Conservation (phyloP, 2,888 invertebrate genomes). For the Homarus gammarus region DNA sequence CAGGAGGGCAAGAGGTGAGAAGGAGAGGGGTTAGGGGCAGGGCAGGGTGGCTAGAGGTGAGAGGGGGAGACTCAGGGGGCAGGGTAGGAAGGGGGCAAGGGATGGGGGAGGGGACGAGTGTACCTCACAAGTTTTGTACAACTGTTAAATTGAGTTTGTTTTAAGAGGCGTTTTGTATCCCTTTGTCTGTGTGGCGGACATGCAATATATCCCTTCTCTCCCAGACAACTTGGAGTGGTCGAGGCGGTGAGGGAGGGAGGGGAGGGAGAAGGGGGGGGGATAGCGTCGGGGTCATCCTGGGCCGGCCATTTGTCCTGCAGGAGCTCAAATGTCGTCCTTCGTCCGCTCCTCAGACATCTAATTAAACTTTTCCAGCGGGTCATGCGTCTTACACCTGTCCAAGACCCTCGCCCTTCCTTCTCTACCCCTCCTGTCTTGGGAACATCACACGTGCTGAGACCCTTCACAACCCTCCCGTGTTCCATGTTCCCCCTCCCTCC, state of each 20-base stretch:
- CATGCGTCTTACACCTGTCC: slow-evolving; percentile 42
- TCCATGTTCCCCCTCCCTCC: too few species aligned
- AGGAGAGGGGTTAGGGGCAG: too few species aligned
- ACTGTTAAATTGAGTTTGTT: slow-evolving; percentile 33
- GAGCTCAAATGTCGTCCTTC: slow-evolving; percentile 30
- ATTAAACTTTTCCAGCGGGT: slow-evolving; percentile 44
- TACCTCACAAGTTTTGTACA: neutral
- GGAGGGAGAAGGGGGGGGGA: neutral
- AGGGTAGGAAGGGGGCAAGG: too few species aligned
- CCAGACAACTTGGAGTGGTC: neutral
- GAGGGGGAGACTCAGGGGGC: too few species aligned
- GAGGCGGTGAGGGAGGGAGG: neutral
- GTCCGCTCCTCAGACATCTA: slow-evolving; percentile 33
- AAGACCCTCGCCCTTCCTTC: neutral
- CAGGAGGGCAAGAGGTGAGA: too few species aligned
- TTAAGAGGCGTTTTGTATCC: slow-evolving; percentile 13
- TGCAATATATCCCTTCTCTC: slow-evolving; percentile 17
- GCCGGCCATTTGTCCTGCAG: slow-evolving; percentile 18
- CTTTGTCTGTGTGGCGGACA: slow-evolving; percentile 6
- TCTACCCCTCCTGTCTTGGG: neutral
- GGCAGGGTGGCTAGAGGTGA: too few species aligned
- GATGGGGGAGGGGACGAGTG: neutral
- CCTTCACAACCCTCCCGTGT: neutral
- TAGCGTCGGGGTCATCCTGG: neutral
- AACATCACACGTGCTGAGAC: too few species aligned